Percentiles rank a stretch among this genome's conserved stretches.
phyloP scores from a whole-genome alignment of 2,113 vertebrate species.

The Oxygymnocypris stewartii region DNA sequence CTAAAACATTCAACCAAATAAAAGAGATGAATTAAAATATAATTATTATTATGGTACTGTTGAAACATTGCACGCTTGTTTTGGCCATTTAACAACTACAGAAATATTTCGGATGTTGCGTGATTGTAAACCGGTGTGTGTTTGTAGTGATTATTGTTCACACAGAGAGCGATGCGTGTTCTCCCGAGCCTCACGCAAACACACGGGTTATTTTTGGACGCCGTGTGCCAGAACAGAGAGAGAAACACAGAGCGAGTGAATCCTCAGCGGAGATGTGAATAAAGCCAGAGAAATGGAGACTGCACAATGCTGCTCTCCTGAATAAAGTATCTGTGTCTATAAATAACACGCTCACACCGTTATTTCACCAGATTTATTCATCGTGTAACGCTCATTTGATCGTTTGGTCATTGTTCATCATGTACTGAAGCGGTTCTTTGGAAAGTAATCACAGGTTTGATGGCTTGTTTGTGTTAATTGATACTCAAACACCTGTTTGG shows the following conservation, averaged over 20 bases:
- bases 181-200: constrained; percentile 4
- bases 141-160: neutral
- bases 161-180: neutral
- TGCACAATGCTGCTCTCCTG: constrained; percentile 70
- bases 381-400: constrained; percentile 21
- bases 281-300: constrained; percentile 54
- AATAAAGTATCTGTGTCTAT: constrained; percentile 77
- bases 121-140: neutral
- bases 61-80: neutral
- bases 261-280: constrained; percentile 35
- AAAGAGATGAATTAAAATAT: no score
- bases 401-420: neutral
- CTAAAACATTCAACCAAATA: no score
- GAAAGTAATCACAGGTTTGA: neutral
- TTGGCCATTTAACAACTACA: no score
- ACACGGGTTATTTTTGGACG: constrained; percentile 52
- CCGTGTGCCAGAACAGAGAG: constrained; percentile 54
- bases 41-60: no score
- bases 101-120: neutral
- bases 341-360: constrained; percentile 76
- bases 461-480: neutral
- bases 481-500: no score
- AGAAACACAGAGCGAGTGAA: constrained; percentile 36
- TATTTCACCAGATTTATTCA: constrained; percentile 31
- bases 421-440: no score